Evolutionary conservation across 2,888 invertebrate genomes (phyloP), one percentile per base, ranked within the genome.

Genomic region (Leptura quadrifasciata): DNA sequence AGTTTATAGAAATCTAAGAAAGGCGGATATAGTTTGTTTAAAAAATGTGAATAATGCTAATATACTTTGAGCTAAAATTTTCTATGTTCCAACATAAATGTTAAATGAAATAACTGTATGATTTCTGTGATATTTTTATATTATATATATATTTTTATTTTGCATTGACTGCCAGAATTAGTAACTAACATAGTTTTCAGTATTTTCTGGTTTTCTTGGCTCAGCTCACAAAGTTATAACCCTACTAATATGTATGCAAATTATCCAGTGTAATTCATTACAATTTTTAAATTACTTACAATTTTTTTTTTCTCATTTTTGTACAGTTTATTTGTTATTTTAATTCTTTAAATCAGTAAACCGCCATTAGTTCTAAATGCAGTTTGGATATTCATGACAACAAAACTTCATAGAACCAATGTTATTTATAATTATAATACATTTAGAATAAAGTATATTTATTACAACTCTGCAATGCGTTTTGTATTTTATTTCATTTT

Each of bases 391-490:
- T 31, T 31, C 27, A 31, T 31, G 6, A 31, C 27, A 6, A 31
- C 27, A 31, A 31, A 31, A 6, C 39, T 9, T 39, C 15, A 39
- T n/a, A n/a, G n/a, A n/a, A n/a, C 10, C 12, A 31, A 24, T 8
- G 27, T 15, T 6, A 35, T 35, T 35, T 35, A 35, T 35, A 6
- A 35, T 35, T 35, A 35, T 35, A 6, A 35, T 8, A 8, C 39
- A 39, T 39, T 39, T 39, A 12, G 12, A 10, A 39, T 15, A 39
- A 15, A 10, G 12, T 54, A 54, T 21, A 71, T n/a, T n/a, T 24
- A 52, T 67, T 18, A 4, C 55, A 55, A 20, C 73, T 75, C 76
- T 75, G 79, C 76, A 75, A 64, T 76, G 57, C 63, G 72, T 55
- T 31, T 65, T 68, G 24, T 61, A 72, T 27, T 69, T 54, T 58